phyloP scores from a whole-genome alignment of 1,140 invertebrate genomes.

The Drosophila grimshawi region DNA sequence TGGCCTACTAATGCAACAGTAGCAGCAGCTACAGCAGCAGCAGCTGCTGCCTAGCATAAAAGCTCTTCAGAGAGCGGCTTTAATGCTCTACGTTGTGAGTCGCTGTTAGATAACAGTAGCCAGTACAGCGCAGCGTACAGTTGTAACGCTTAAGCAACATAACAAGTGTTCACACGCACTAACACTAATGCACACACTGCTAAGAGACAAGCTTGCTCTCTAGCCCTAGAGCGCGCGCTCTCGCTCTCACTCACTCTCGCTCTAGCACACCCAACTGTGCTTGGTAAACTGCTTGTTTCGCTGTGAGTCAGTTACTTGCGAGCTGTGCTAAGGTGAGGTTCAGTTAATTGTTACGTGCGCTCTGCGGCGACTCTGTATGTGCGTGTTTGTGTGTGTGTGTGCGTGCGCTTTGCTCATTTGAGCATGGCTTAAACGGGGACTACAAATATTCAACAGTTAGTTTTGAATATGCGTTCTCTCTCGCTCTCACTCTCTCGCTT shows the following conservation, averaged over 20 bases:
- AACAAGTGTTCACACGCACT: constrained; percentile 32
- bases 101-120: constrained; percentile 37
- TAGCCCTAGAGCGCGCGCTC: constrained; percentile 44
- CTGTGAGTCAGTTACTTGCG: constrained; percentile 71
- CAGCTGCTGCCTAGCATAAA: constrained; percentile 16
- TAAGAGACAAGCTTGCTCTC: constrained; percentile 41
- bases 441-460: constrained; percentile 71
- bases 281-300: constrained; percentile 37
- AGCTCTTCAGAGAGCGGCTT: constrained; percentile 41
- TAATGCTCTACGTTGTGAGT: constrained; percentile 10
- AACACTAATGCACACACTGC: constrained; percentile 14
- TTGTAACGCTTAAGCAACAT: constrained; percentile 37
- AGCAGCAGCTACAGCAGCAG: constrained; percentile 50
- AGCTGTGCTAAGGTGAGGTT: constrained; percentile 77
- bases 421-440: constrained; percentile 73
- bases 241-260: constrained; percentile 41
- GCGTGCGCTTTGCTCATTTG: constrained; percentile 44
- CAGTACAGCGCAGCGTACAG: constrained; percentile 37
- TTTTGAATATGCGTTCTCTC: constrained; percentile 23
- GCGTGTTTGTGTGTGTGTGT: constrained; percentile 39
- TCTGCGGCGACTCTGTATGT: constrained; percentile 10
- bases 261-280: constrained; percentile 36
- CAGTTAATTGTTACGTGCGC: constrained; percentile 36
- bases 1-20: constrained; percentile 75
- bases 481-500: constrained; percentile 28